Evolutionary conservation across 2,888 invertebrate genomes (phyloP).

Genomic region (Oligia latruncula): DNA sequence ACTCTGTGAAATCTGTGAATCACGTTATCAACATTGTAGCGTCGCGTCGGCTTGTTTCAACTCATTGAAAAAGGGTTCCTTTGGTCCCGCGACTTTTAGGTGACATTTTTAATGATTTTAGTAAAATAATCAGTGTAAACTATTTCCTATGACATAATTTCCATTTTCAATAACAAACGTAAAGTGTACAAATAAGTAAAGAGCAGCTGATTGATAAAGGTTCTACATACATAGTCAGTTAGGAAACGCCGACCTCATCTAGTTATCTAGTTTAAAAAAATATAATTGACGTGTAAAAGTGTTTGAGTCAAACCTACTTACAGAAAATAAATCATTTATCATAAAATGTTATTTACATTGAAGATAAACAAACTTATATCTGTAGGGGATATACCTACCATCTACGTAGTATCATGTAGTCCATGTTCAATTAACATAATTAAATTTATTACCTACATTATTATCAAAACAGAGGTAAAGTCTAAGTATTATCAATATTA

Average conservation of each 20-base stretch:
- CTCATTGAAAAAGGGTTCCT: slow-evolving; percentile 8
- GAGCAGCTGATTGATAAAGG: slow-evolving; percentile 49
- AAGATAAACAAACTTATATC: slow-evolving; percentile 33
- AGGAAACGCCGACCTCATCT: too few relatives aligned
- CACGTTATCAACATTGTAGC: slow-evolving; percentile 22
- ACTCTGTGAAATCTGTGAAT: slow-evolving; percentile 9
- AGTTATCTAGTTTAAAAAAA: too few relatives aligned
- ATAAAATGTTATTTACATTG: slow-evolving; percentile 43
- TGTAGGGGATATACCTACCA: slow-evolving; percentile 24
- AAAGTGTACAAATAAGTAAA: slow-evolving; percentile 43
- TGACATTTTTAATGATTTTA: slow-evolving; percentile 5
- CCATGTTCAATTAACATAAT: slow-evolving; percentile 50
- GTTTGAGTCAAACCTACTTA: too few relatives aligned
- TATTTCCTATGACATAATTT: slow-evolving; percentile 48
- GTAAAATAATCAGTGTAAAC: slow-evolving; percentile 19
- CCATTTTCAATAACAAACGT: slow-evolving; percentile 9
- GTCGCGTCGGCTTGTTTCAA: slow-evolving; percentile 10
- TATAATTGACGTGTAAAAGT: too few relatives aligned
- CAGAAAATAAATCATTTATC: too few relatives aligned
- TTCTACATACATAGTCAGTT: background rate
- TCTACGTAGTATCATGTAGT: slow-evolving; percentile 44
- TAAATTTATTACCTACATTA: slow-evolving; percentile 27
- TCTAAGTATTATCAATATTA: slow-evolving; percentile 15
- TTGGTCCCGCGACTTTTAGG: background rate
- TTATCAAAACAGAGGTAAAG: slow-evolving; percentile 23